phyloP scores from a whole-genome alignment of 2,888 invertebrate species.

The Pseudococcus jackbeardsleyi region DNA sequence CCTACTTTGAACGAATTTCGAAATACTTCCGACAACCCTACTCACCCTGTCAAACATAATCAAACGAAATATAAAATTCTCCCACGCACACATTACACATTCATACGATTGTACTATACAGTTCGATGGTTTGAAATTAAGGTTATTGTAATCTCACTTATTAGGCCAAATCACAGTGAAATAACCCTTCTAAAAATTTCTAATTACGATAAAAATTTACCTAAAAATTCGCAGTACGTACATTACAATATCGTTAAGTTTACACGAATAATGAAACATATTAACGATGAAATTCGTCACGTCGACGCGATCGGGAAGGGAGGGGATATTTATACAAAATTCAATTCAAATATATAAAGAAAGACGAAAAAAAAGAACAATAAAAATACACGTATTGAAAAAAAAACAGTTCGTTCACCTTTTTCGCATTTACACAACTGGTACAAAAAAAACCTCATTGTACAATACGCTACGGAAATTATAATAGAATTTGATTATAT shows the following conservation, averaged over 20 bases:
- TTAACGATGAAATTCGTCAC: not conserved
- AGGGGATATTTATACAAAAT: not conserved
- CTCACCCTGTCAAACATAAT: too few relatives aligned
- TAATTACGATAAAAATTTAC: not conserved
- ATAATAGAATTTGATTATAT: slow-evolving; percentile 5
- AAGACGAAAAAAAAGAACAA: slow-evolving; percentile 11
- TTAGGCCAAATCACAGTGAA: too few relatives aligned
- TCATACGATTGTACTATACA: too few relatives aligned
- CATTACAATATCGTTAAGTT: not conserved
- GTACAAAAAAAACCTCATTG: not conserved
- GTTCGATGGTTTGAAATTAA: too few relatives aligned
- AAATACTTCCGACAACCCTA: too few relatives aligned
- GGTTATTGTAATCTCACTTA: too few relatives aligned
- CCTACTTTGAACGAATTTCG: too few relatives aligned
- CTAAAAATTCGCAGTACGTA: not conserved
- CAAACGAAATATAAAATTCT: too few relatives aligned
- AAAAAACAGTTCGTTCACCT: not conserved
- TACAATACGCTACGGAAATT: not conserved
- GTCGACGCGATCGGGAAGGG: not conserved
- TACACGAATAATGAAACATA: not conserved
- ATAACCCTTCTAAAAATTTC: not conserved
- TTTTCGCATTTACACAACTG: not conserved
- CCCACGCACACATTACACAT: too few relatives aligned
- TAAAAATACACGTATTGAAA: not conserved
- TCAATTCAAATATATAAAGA: slow-evolving; percentile 2